phyloP scores from a whole-genome alignment of 2,797 vertebrate species.

The Neoniphon sammara region DNA sequence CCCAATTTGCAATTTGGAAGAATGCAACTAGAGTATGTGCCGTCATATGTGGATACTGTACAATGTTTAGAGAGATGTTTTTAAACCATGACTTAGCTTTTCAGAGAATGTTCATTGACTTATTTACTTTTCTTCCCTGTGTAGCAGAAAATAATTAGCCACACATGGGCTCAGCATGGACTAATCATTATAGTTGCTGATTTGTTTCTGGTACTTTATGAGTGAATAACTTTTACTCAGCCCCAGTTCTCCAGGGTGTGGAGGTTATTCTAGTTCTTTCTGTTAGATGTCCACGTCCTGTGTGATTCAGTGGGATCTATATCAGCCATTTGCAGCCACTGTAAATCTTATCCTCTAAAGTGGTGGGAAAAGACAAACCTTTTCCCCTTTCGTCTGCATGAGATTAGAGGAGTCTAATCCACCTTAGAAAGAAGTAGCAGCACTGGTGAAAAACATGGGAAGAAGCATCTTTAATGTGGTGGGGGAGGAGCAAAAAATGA shows the following conservation, averaged over 20 bases:
- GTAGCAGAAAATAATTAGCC: conserved; percentile 45
- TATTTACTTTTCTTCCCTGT: conserved; percentile 20
- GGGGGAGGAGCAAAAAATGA: conserved; percentile 14
- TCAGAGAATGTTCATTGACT: conserved; percentile 8
- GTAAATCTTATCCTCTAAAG: conserved; percentile 32
- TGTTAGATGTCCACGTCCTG: conserved; percentile 8
- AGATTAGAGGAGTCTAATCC: conserved; percentile 2
- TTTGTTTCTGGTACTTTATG: conserved; percentile 56
- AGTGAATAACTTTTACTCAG: conserved; percentile 38
- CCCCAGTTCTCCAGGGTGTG: conserved; percentile 32
- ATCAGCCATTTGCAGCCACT: conserved; percentile 44
- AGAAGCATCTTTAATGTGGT: conserved; percentile 10
- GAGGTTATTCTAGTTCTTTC: conserved; percentile 18
- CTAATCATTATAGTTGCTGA: conserved; percentile 40
- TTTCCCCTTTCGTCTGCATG: conserved; percentile 14
- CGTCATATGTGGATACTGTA: conserved; percentile 35
- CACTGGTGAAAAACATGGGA: conserved; percentile 9
- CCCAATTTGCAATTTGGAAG: conserved; percentile 13
- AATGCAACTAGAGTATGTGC: conserved; percentile 23
- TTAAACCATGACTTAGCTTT: not conserved
- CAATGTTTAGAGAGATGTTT: not conserved
- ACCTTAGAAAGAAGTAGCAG: conserved; percentile 10
- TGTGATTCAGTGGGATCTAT: conserved; percentile 62
- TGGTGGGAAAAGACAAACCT: conserved; percentile 7
- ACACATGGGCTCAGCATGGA: conserved; percentile 19